A percentile compares a stretch with the other conserved stretches of the same genome.
These are phyloP conservation scores for Zaprionus africanus DNA, from an alignment of 1,140 invertebrate species.

Conservation along the genomic window DNA sequence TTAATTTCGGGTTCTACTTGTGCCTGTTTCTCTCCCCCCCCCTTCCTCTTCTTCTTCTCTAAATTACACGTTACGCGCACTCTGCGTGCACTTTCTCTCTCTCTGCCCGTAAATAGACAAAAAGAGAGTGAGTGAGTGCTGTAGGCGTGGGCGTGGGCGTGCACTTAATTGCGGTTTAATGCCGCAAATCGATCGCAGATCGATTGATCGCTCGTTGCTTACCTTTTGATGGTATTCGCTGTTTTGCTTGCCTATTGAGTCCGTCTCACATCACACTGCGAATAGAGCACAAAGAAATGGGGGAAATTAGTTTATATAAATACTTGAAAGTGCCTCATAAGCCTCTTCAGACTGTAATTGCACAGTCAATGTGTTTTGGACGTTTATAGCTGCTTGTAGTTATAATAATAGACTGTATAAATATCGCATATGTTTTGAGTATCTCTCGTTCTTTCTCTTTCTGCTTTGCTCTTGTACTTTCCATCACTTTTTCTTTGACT, in stretches of 20 bases:
- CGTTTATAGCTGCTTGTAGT: not conserved
- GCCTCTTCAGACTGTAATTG: not conserved
- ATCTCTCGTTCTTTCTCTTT: not conserved
- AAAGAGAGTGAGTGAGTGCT: not conserved
- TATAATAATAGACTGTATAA: slow-evolving; percentile 1
- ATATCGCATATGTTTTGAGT: not conserved
- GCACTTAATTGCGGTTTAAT: slow-evolving; percentile 61
- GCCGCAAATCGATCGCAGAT: slow-evolving; percentile 55
- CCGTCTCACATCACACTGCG: slow-evolving; percentile 64
- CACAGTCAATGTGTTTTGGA: not conserved
- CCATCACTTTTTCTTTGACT: not conserved
- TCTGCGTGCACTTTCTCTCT: slow-evolving; percentile 70
- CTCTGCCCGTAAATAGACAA: not conserved
- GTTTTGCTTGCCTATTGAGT: slow-evolving; percentile 40
- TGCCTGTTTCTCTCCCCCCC: not conserved
- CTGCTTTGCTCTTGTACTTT: not conserved
- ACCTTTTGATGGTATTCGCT: slow-evolving; percentile 61
- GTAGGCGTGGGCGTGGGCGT: slow-evolving; percentile 31
- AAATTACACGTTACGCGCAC: slow-evolving; percentile 63
- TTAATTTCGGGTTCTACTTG: slow-evolving; percentile 73
- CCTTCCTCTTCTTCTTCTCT: not conserved
- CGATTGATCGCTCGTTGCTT: slow-evolving; percentile 48
- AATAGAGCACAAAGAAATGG: slow-evolving; percentile 33
- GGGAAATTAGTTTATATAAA: slow-evolving; percentile 71
- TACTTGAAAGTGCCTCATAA: slow-evolving; percentile 17